phyloP scores from a whole-genome alignment of 2,888 invertebrate genomes.

The Serrognathus titanus region DNA sequence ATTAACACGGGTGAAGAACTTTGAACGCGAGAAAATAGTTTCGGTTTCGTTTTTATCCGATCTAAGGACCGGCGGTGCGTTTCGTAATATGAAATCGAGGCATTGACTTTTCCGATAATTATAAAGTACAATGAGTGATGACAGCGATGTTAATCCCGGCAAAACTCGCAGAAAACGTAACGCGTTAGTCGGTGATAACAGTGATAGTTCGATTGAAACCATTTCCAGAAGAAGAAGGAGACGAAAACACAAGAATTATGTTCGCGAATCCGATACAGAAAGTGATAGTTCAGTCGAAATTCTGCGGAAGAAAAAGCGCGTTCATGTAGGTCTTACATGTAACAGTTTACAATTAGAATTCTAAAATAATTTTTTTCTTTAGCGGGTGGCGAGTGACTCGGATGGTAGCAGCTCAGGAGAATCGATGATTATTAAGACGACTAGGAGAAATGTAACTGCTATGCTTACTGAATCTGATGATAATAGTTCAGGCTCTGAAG shows the following conservation, averaged over 20 bases:
- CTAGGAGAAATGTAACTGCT: too few relatives aligned
- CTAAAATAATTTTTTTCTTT: constrained; percentile 26
- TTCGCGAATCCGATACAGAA: constrained; percentile 39
- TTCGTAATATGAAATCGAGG: too few relatives aligned
- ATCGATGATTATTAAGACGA: constrained; percentile 28
- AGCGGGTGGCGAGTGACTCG: constrained; percentile 57
- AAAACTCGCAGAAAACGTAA: constrained; percentile 32
- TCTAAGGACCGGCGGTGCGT: too few relatives aligned
- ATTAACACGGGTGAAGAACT: too few relatives aligned
- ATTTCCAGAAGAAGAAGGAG: constrained; percentile 19
- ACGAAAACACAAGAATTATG: constrained; percentile 19
- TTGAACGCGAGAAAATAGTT: too few relatives aligned
- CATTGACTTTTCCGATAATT: background rate
- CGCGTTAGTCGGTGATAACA: constrained; percentile 28
- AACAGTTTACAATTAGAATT: constrained; percentile 9
- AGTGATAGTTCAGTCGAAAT: constrained; percentile 51
- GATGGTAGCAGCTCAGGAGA: constrained; percentile 40
- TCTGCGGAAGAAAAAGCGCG: constrained; percentile 49
- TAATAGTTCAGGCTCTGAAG: constrained; percentile 14
- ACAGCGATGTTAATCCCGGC: constrained; percentile 33
- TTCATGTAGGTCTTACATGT: constrained; percentile 43
- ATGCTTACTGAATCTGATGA: background rate
- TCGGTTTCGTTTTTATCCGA: too few relatives aligned
- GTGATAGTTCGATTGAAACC: constrained; percentile 24
- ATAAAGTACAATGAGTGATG: constrained; percentile 36